A percentile compares a stretch with the other conserved stretches of the same genome.
Evolutionary conservation across 1,140 invertebrate genomes (phyloP).

Genomic region (Microplitis mediator): DNA sequence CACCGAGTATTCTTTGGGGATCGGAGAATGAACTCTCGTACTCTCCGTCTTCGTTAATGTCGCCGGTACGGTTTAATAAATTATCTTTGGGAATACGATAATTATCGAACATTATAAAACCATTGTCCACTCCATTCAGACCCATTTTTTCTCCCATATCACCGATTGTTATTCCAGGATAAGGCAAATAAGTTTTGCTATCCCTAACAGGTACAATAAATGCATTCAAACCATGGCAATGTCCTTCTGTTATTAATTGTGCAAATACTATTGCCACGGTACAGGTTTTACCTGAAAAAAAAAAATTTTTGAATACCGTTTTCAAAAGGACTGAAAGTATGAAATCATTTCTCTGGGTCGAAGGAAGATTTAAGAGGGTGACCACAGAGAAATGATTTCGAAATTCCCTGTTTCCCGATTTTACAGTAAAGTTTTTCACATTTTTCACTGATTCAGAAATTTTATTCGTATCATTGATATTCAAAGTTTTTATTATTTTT

Average conservation of each 20-base stretch:
- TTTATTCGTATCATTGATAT: no score
- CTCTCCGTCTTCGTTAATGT: conserved; percentile 68
- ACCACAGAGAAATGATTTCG: no score
- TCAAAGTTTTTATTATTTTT: no score
- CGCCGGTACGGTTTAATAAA: conserved; percentile 70
- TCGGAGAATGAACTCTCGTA: conserved; percentile 81
- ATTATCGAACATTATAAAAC: conserved; percentile 69
- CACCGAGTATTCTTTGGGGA: conserved; percentile 75
- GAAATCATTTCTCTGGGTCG: no score
- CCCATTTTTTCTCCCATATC: conserved; percentile 86
- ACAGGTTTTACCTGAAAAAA: conserved; percentile 75
- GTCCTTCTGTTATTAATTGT: conserved; percentile 78
- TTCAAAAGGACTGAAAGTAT: no score
- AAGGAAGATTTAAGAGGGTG: no score
- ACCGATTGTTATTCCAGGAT: conserved; percentile 77
- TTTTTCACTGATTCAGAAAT: no score
- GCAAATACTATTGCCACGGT: conserved; percentile 91
- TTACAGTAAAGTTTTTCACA: no score
- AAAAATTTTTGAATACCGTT: no score
- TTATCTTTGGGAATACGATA: conserved; percentile 67
- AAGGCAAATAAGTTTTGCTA: conserved; percentile 71
- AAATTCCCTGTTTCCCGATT: no score
- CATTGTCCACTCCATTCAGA: conserved; percentile 84
- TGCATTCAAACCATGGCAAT: conserved; percentile 78
- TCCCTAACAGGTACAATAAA: conserved; percentile 83